Conservation (phyloP, 2,888 invertebrate genomes). For the Diaphora mendica region DNA sequence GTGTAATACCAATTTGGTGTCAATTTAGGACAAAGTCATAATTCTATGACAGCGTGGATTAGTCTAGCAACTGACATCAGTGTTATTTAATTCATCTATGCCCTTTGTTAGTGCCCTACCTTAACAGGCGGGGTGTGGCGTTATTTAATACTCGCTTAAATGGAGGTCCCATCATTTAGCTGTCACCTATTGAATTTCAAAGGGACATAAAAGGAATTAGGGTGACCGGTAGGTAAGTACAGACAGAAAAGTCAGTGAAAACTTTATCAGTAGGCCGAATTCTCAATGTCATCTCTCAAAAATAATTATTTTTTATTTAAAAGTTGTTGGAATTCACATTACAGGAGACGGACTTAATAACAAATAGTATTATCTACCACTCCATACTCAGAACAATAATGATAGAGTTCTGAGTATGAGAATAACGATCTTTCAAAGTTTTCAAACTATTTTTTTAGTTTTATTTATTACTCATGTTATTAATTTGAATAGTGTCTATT, state of each 20-base stretch:
- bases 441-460: no score
- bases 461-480: no score
- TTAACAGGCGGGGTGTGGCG: constrained; percentile 54
- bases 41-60: constrained; percentile 16
- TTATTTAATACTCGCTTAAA: constrained; percentile 58
- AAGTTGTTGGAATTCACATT: neutral
- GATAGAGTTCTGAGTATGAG: no score
- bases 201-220: constrained; percentile 58
- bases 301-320: neutral
- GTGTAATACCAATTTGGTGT: neutral
- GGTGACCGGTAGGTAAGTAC: constrained; percentile 38
- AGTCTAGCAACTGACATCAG: constrained; percentile 29
- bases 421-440: no score
- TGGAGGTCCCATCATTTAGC: constrained; percentile 56
- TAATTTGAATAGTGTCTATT: no score
- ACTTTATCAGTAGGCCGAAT: neutral
- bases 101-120: constrained; percentile 54
- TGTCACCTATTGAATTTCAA: constrained; percentile 63
- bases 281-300: neutral
- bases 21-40: constrained; percentile 14
- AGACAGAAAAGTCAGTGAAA: neutral
- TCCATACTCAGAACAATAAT: neutral
- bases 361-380: neutral
- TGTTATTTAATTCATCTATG: constrained; percentile 42
- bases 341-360: neutral